phyloP scores from a whole-genome alignment of 2,888 invertebrate species.

The Eristalinus sepulchralis region DNA sequence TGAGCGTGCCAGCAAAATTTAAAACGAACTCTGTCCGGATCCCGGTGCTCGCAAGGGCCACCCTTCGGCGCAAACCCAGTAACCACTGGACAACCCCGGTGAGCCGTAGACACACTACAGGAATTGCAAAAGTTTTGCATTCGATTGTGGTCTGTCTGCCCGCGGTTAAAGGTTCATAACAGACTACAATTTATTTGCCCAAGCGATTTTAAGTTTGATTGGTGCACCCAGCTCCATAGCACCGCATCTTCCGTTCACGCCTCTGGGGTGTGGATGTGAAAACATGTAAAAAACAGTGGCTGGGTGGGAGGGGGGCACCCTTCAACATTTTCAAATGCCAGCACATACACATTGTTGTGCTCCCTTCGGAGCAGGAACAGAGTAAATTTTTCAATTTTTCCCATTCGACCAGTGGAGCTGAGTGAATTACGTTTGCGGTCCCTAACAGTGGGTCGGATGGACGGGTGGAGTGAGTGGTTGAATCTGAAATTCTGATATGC shows the following conservation, averaged over 20 bases:
- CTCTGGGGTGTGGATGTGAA: background rate
- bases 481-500: background rate
- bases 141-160: background rate
- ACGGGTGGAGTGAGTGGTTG: too few relatives aligned
- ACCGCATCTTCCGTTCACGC: background rate
- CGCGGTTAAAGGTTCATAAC: background rate
- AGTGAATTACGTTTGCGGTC: background rate
- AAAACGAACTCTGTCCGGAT: background rate
- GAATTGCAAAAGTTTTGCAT: background rate
- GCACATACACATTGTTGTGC: background rate
- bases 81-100: background rate
- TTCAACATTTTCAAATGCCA: background rate
- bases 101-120: background rate
- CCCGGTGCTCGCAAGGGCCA: background rate
- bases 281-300: background rate
- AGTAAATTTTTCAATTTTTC: background rate
- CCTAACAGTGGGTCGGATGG: too few relatives aligned
- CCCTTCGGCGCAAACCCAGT: background rate
- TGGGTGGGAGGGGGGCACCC: background rate
- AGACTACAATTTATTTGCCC: background rate
- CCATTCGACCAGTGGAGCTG: background rate
- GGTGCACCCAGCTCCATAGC: background rate
- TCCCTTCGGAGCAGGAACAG: background rate
- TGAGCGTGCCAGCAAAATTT: background rate
- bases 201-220: background rate